Percentiles rank a stretch among this genome's conserved stretches.
phyloP scores from a whole-genome alignment of 2,888 invertebrate species.

The Dioctria linearis region DNA sequence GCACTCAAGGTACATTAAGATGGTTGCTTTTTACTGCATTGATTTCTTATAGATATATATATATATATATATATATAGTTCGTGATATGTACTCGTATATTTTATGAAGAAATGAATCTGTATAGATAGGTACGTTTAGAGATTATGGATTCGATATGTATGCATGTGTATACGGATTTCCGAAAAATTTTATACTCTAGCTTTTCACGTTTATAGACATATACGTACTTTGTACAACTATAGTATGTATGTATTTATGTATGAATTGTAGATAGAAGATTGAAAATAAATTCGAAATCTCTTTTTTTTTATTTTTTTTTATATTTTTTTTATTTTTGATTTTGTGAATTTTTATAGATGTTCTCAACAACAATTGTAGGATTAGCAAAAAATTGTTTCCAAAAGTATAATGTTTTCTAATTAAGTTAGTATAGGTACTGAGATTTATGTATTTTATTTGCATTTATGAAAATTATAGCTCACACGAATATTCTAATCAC shows the following conservation, averaged over 20 bases:
- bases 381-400: conserved; percentile 18
- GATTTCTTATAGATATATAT: conserved; percentile 27
- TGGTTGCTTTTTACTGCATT: conserved; percentile 27
- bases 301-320: conserved; percentile 6
- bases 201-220: conserved; percentile 39
- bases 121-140: conserved; percentile 33
- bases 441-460: not conserved
- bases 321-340: conserved; percentile 17
- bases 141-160: conserved; percentile 24
- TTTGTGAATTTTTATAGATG: not conserved
- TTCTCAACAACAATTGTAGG: conserved; percentile 27
- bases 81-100: conserved; percentile 27
- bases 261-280: conserved; percentile 5
- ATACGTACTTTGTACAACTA: conserved; percentile 41
- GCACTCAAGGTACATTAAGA: conserved; percentile 49
- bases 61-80: conserved; percentile 20
- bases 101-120: conserved; percentile 16
- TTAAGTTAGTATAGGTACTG: not conserved
- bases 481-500: not conserved
- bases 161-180: conserved; percentile 26
- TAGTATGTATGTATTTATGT: not conserved
- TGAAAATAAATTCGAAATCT: conserved; percentile 42
- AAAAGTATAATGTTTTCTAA: conserved; percentile 11
- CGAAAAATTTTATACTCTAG: conserved; percentile 29
- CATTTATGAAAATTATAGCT: not conserved